These are phyloP conservation scores for Chondrilla cf. caribensis DNA, from an alignment of 37 sponge, comb jelly and placozoan species.

Conservation along the genomic window DNA sequence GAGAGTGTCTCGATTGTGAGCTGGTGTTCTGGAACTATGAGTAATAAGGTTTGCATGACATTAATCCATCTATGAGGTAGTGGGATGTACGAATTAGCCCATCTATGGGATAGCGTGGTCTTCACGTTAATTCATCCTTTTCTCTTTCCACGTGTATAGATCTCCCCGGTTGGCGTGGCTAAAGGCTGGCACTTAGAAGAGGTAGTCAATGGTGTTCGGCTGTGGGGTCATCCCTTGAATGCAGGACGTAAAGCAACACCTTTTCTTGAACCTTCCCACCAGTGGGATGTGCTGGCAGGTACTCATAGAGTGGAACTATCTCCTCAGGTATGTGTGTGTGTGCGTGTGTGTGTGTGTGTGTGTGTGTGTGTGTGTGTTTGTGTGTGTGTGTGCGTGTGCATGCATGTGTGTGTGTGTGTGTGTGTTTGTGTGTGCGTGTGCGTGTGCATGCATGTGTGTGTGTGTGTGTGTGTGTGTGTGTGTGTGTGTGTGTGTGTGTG, in stretches of 20 bases:
- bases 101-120: too few relatives aligned
- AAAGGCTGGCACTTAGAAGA: background rate
- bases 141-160: background rate
- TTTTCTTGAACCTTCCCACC: background rate
- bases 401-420: background rate
- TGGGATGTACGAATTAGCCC: too few relatives aligned
- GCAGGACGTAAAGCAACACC: slow-evolving; percentile 15
- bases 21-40: too few relatives aligned
- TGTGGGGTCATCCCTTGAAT: background rate
- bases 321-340: slow-evolving; percentile 3
- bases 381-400: slow-evolving; percentile 18
- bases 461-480: background rate
- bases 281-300: background rate
- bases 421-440: slow-evolving; percentile 16
- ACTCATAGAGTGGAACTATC: background rate
- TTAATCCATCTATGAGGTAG: too few relatives aligned
- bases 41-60: too few relatives aligned
- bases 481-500: slow-evolving; percentile 2
- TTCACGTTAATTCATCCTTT: too few relatives aligned
- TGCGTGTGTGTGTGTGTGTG: slow-evolving; percentile 36
- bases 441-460: background rate
- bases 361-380: slow-evolving; percentile 45
- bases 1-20: too few relatives aligned
- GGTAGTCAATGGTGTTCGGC: background rate
- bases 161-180: slow-evolving; percentile 8